Evolutionary conservation across 2,797 vertebrate species (phyloP).

Genomic region (Cyclura pinguis): DNA sequence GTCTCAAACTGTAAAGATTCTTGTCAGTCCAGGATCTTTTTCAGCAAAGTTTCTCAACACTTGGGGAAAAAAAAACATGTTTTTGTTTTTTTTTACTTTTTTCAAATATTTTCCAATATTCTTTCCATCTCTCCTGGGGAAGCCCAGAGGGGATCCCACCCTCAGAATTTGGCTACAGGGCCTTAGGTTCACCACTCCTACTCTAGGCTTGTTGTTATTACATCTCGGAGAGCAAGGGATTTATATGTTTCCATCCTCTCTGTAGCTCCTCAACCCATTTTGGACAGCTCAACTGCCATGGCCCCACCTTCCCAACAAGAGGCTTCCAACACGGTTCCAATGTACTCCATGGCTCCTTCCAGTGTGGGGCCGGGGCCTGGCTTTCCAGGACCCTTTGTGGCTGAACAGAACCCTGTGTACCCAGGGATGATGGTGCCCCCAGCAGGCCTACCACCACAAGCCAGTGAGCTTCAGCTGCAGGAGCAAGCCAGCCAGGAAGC

Average conservation of each 20-base stretch:
- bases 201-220: background rate
- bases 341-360: slow-evolving; percentile 81
- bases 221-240: background rate
- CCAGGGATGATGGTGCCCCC: slow-evolving; percentile 66
- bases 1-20: too few relatives aligned
- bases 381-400: slow-evolving; percentile 66
- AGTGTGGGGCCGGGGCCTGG: slow-evolving; percentile 68
- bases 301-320: slow-evolving; percentile 60
- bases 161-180: too few relatives aligned
- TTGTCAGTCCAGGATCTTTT: too few relatives aligned
- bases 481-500: slow-evolving; percentile 72
- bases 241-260: slow-evolving; percentile 12
- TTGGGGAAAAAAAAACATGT: too few relatives aligned
- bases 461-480: slow-evolving; percentile 61
- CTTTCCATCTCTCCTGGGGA: too few relatives aligned
- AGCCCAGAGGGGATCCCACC: too few relatives aligned
- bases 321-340: slow-evolving; percentile 72
- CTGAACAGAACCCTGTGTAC: slow-evolving; percentile 72
- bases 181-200: background rate
- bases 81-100: too few relatives aligned
- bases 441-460: slow-evolving; percentile 77
- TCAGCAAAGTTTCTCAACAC: too few relatives aligned
- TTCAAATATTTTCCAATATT: too few relatives aligned
- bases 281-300: slow-evolving; percentile 80
- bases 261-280: slow-evolving; percentile 85